Evolutionary conservation across 2,888 invertebrate genomes (phyloP).

Genomic region (Villa cingulata): DNA sequence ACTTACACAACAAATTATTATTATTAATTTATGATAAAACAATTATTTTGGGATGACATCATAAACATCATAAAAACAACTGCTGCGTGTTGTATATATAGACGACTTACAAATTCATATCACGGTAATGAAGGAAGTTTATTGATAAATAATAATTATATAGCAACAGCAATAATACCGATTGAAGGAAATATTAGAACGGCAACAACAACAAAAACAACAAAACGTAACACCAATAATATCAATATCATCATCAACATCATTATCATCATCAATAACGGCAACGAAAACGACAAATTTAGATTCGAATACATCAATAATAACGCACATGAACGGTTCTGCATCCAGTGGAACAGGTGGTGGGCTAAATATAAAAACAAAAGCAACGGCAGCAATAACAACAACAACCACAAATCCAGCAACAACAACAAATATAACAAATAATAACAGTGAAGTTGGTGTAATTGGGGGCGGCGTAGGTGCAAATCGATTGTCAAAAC

Average conservation of each 20-base stretch:
- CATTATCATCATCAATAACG: neutral
- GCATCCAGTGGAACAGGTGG: constrained; percentile 4
- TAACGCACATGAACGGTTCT: constrained; percentile 11
- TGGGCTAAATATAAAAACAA: constrained; percentile 12
- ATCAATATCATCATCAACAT: too few relatives aligned
- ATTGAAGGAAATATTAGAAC: too few relatives aligned
- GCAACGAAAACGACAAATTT: neutral
- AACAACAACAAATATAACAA: too few relatives aligned
- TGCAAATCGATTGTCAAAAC: constrained; percentile 22
- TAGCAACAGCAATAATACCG: neutral
- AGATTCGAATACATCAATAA: neutral
- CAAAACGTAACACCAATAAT: too few relatives aligned
- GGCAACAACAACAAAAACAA: too few relatives aligned
- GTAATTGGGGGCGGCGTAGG: constrained; percentile 16
- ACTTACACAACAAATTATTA: too few relatives aligned
- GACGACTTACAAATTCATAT: neutral
- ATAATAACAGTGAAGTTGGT: constrained; percentile 11
- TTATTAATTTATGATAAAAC: too few relatives aligned
- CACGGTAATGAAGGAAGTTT: neutral
- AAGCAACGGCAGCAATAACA: too few relatives aligned
- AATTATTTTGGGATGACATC: too few relatives aligned
- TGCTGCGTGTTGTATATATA: too few relatives aligned
- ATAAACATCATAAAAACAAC: too few relatives aligned
- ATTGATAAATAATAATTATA: neutral
- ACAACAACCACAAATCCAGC: too few relatives aligned